Percentiles rank a stretch among this genome's conserved stretches.
Evolutionary conservation across 2,888 invertebrate species (phyloP).

Genomic region (Alentia gelatinosa): DNA sequence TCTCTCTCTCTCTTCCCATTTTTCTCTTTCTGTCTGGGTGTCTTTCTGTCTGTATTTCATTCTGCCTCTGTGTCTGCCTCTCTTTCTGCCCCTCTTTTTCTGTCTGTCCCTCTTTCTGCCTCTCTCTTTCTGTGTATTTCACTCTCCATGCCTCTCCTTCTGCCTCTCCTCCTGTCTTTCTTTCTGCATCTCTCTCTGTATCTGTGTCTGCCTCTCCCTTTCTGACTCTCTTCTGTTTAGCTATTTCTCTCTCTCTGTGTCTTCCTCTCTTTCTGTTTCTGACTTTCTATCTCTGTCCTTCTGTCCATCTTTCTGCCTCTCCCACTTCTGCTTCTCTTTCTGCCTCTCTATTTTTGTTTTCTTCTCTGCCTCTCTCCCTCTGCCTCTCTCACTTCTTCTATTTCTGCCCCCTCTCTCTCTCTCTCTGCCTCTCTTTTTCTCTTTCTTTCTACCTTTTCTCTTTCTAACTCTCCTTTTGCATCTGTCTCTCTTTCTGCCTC

Average conservation of each 20-base stretch:
- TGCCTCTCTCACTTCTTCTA: too few species aligned
- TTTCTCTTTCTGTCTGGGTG: background rate
- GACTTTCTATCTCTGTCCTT: background rate
- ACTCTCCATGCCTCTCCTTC: background rate
- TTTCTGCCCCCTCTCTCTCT: too few species aligned
- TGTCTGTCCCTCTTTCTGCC: background rate
- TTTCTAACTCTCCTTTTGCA: too few species aligned
- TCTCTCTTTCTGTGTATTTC: background rate
- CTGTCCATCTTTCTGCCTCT: background rate
- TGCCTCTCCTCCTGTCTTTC: background rate
- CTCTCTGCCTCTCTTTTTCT: too few species aligned
- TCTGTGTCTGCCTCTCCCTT: background rate
- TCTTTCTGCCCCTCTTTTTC: background rate
- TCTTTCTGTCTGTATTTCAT: background rate
- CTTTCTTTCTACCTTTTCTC: too few species aligned
- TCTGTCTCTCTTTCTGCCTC: too few species aligned
- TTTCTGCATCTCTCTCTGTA: background rate
- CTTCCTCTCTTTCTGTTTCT: background rate
- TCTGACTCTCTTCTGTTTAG: background rate
- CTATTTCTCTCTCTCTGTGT: background rate
- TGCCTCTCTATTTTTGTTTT: too few species aligned
- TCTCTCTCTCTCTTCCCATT: too few species aligned
- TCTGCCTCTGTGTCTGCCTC: background rate
- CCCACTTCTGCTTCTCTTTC: too few species aligned
- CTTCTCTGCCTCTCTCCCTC: too few species aligned